Evolutionary conservation across 2,797 vertebrate genomes (phyloP), one percentile per base, ranked within the genome.

Genomic region (Galagoides demidoff): DNA sequence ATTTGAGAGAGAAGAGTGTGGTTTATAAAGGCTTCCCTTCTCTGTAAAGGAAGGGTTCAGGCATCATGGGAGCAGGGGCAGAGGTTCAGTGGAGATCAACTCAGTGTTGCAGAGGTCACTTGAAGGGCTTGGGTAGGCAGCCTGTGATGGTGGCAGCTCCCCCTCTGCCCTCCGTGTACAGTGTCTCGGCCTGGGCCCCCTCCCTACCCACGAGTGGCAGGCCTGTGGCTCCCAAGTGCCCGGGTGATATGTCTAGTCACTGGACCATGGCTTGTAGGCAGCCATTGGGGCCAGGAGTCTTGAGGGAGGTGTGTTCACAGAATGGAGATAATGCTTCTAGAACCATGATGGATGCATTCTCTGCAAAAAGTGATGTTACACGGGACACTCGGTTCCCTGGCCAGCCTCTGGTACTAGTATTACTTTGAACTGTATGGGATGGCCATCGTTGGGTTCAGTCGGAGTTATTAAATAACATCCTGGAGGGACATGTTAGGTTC

Each of bases 151-250:
- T 63, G 34, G 37, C 0, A 0, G 25, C 45, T 64, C 76, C 61
- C 31, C 55, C 20, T 55, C 25, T 29, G 14, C 3, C 5, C 2
- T 57, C 29, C 14, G 20, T 55, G 12, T 29, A 25, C 2, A 17
- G 7, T 19, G 20, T 34, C 39, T 68, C 31, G 1, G 45, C 37
- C 25, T 45, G 39, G 59, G 29, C 1, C 2, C 43, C 14, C 34
- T 59, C 43, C 39, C 12, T 34, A 0, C 0, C 0, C 1, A 3
- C 3, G 31, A 55, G 52, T 34, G 57, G 13, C 57, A 34, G 23
- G 27, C 63, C 39, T 34, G 49, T 91, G 37, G 34, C 63, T n/a
- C 27, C n/a, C 7, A 1, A 57, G 34, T 34, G 14, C 23, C 29
- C 31, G 8, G 52, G 61, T 12, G 14, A 57, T n/a, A 5, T 17